Base-by-base conservation (phyloP, 2,113 vertebrate species). In the Leptobrachium leishanense region DNA sequence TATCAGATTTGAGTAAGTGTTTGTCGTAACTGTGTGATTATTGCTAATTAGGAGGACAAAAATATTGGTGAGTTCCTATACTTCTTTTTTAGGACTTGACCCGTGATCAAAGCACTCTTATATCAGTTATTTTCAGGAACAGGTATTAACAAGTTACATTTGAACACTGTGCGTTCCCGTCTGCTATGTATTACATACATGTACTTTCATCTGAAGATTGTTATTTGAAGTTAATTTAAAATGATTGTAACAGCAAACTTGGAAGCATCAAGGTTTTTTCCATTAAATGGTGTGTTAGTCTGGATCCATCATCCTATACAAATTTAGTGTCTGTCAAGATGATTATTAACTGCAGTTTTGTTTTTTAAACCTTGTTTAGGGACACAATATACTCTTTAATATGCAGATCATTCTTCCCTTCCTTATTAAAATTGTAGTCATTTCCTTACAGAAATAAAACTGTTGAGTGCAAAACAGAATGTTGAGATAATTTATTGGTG, bases 401-500 rank as follows among this genome's bases (percentile, higher is more conserved):
- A 74, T 74, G 72, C 72, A 68, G 71, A 81, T 74, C 11, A 11
- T 59, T 68, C 55, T 81, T 74, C 11, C 64, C 72, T 74, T 13
- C 46, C 64, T 68, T 72, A 81, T 81, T 81, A 81, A 80, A 80
- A 81, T 55, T 67, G 43, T 62, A 81, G 78, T 44, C 71, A 73
- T 81, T 74, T 73, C 43, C 5, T 68, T 72, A 42, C 65, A 74
- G 68, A 74, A 74, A 74, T 81, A 81, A 74, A 68, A 64, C 55
- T 54, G 53, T 62, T 68, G 73, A 59, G 67, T 81, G 57, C 68
- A n/a, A 74, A 81, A 43, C 78, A 68, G 78, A 53, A 74, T 55
- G 71, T 57, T 81, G 68, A 74, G 41, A 74, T 74, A 81, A 81
- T 81, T 81, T 74, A 81, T 81, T 68, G 78, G 64, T 50, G 64